Percentiles rank a stretch among this genome's conserved stretches.
These are phyloP conservation scores for Tylochromis polylepis DNA, from an alignment of 2,113 vertebrate genomes.

Conservation along the genomic window DNA sequence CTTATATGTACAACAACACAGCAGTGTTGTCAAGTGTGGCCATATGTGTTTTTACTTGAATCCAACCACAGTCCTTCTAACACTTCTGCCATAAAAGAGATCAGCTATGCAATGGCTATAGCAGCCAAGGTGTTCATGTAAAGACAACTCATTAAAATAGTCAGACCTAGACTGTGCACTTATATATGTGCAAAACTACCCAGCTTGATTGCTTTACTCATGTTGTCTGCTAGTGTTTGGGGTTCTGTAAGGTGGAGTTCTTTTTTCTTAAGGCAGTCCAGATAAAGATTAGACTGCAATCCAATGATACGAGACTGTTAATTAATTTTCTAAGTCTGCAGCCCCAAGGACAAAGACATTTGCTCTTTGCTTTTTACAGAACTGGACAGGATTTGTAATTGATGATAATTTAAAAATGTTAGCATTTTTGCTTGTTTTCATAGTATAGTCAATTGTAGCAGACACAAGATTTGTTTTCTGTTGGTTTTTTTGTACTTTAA, in stretches of 20 bases:
- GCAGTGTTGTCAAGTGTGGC: not conserved
- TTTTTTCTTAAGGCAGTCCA: not conserved
- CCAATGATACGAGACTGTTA: not conserved
- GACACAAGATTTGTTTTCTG: slow-evolving; percentile 4
- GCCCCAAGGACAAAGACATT: not conserved
- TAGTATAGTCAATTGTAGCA: not conserved
- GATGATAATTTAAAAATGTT: not conserved
- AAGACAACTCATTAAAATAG: slow-evolving; percentile 37
- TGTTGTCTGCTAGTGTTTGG: slow-evolving; percentile 24
- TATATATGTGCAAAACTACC: slow-evolving; percentile 47
- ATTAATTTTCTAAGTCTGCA: slow-evolving; percentile 10
- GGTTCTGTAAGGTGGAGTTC: slow-evolving; percentile 9
- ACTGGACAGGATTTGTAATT: not conserved
- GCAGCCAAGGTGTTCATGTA: slow-evolving; percentile 1
- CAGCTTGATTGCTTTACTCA: slow-evolving; percentile 27
- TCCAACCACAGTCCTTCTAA: not conserved
- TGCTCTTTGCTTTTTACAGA: not conserved
- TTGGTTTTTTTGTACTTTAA: slow-evolving; percentile 31
- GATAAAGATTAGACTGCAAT: slow-evolving; percentile 13
- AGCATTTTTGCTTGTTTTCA: not conserved
- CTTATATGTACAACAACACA: not conserved
- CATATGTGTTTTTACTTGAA: not conserved
- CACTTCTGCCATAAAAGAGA: not conserved
- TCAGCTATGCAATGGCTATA: not conserved
- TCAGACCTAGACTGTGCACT: slow-evolving; percentile 32